phyloP scores from a whole-genome alignment of 1,140 invertebrate species.

The Anastatus disparis region DNA sequence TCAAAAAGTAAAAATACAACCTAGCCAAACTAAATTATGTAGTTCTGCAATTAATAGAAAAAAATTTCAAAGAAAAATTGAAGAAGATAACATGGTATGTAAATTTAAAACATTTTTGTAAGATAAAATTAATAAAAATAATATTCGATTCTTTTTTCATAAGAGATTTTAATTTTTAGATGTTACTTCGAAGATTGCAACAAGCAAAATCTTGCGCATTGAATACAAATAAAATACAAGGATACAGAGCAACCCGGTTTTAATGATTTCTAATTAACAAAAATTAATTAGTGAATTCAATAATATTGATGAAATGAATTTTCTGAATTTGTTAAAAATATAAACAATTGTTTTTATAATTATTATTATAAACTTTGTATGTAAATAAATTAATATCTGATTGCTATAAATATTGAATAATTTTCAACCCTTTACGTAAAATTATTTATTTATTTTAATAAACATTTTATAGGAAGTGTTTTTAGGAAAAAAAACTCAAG shows the following conservation, averaged over 20 bases:
- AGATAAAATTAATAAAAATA: not conserved
- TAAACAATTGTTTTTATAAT: too few relatives aligned
- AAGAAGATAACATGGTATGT: conserved; percentile 57
- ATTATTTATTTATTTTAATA: too few relatives aligned
- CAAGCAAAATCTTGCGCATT: conserved; percentile 51
- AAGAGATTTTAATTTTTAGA: conserved; percentile 46
- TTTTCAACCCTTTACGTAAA: too few relatives aligned
- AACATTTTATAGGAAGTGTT: too few relatives aligned
- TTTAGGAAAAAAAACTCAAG: too few relatives aligned
- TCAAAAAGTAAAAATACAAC: conserved; percentile 38
- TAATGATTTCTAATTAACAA: not conserved
- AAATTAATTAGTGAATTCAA: too few relatives aligned
- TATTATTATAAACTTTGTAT: too few relatives aligned
- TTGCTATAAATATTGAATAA: too few relatives aligned
- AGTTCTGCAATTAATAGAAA: conserved; percentile 60
- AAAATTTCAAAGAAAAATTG: conserved; percentile 56
- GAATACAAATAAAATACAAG: conserved; percentile 40
- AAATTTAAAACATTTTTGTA: not conserved
- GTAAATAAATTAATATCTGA: too few relatives aligned
- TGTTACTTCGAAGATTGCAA: conserved; percentile 54
- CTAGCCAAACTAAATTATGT: conserved; percentile 39
- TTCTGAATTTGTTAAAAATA: too few relatives aligned
- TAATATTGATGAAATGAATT: too few relatives aligned
- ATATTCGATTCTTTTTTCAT: not conserved
- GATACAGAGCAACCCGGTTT: conserved; percentile 48